Percentiles rank a stretch among this genome's conserved stretches.
Conservation (phyloP, 2,888 invertebrate species). For the Hirtodrosophila histrioides region DNA sequence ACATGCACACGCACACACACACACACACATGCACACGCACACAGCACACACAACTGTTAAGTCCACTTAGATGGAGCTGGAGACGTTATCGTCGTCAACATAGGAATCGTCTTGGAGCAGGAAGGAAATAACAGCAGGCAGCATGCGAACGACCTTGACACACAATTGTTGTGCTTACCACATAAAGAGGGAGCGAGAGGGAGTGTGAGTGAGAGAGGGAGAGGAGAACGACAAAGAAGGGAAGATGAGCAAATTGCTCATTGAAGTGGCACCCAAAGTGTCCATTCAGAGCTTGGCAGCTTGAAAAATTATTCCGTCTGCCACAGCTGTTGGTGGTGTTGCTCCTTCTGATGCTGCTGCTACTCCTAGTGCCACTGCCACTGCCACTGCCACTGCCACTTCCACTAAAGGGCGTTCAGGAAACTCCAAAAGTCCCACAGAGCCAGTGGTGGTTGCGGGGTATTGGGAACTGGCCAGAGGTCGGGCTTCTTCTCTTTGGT, state of each 20-base stretch:
- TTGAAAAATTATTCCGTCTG: constrained; percentile 65
- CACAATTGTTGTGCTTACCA: constrained; percentile 47
- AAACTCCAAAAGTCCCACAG: constrained; percentile 60
- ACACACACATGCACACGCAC: too few species aligned
- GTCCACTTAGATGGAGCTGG: constrained; percentile 59
- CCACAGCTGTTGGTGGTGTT: background rate
- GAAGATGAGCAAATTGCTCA: constrained; percentile 36
- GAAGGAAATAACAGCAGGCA: constrained; percentile 64
- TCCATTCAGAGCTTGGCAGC: constrained; percentile 67
- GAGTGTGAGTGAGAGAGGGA: background rate
- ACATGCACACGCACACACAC: constrained; percentile 28
- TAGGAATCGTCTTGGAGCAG: constrained; percentile 74
- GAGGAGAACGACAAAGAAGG: background rate
- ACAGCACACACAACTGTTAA: constrained; percentile 33
- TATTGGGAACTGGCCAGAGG: constrained; percentile 5
- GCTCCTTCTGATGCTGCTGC: background rate
- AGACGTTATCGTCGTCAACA: constrained; percentile 70
- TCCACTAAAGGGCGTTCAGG: constrained; percentile 43
- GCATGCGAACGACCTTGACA: constrained; percentile 68
- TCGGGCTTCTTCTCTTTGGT: constrained; percentile 45
- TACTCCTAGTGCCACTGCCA: background rate
- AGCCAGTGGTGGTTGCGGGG: constrained; percentile 1
- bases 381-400: constrained; percentile 5
- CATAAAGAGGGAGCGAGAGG: constrained; percentile 5
- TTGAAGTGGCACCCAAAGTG: constrained; percentile 58